phyloP scores from a whole-genome alignment of 2,113 vertebrate species.

The Indicator maculatus region DNA sequence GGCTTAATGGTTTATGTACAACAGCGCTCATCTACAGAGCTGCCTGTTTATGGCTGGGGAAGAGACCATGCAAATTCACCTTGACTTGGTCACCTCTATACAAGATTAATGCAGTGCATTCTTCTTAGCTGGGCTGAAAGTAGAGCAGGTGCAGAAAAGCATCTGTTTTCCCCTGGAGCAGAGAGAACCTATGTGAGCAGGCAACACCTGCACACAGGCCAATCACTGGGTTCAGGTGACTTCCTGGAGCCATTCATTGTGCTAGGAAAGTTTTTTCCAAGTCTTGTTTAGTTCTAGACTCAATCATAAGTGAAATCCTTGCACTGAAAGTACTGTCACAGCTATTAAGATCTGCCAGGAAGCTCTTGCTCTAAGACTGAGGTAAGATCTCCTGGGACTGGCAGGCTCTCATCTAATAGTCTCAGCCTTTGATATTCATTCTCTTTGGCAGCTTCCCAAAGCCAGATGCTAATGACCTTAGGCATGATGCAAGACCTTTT shows the following conservation, averaged over 20 bases:
- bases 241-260: neutral
- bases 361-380: slow-evolving; percentile 62
- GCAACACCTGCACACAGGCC: slow-evolving; percentile 43
- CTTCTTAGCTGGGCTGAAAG: slow-evolving; percentile 49
- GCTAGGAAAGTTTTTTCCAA: neutral
- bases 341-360: slow-evolving; percentile 65
- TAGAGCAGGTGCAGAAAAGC: slow-evolving; percentile 67
- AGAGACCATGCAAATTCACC: slow-evolving; percentile 52
- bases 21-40: neutral
- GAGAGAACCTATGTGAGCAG: slow-evolving; percentile 14
- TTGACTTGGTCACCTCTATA: slow-evolving; percentile 66
- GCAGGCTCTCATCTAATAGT: slow-evolving; percentile 65
- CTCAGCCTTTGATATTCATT: slow-evolving; percentile 65
- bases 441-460: slow-evolving; percentile 68
- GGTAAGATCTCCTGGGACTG: slow-evolving; percentile 61
- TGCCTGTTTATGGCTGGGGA: slow-evolving; percentile 26
- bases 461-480: slow-evolving; percentile 66
- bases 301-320: neutral
- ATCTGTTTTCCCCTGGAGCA: slow-evolving; percentile 51
- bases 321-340: slow-evolving; percentile 47
- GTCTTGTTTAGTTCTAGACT: neutral
- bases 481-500: slow-evolving; percentile 66
- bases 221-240: neutral
- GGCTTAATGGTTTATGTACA: neutral
- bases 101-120: slow-evolving; percentile 64